Percentiles rank a stretch among this genome's conserved stretches.
Conservation (phyloP, 2,888 invertebrate genomes). For the Meiosimyza platycephala region DNA sequence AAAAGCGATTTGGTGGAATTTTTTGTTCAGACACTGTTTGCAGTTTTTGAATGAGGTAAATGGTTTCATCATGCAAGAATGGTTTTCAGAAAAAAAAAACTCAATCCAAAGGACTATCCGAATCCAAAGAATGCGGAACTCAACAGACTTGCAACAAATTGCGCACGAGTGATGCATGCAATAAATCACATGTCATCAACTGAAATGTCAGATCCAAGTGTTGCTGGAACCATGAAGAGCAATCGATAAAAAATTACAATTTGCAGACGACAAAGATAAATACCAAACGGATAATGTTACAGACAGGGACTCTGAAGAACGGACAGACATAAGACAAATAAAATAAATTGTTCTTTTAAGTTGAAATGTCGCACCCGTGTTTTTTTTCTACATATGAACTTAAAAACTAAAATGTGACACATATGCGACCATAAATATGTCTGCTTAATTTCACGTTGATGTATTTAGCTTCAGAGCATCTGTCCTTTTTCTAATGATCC, state of each 20-base stretch:
- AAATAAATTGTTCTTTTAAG: slow-evolving; percentile 36
- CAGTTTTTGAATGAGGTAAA: background rate
- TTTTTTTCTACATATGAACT: background rate
- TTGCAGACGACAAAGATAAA: slow-evolving; percentile 23
- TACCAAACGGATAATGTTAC: slow-evolving; percentile 46
- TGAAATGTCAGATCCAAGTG: slow-evolving; percentile 32
- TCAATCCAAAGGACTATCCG: slow-evolving; percentile 8
- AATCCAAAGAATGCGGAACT: slow-evolving; percentile 15
- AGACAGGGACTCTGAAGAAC: slow-evolving; percentile 7
- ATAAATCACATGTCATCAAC: slow-evolving; percentile 59
- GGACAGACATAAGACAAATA: slow-evolving; percentile 9
- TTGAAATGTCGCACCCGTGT: slow-evolving; percentile 31
- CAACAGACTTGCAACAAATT: slow-evolving; percentile 33
- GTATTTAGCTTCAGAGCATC: slow-evolving; percentile 8
- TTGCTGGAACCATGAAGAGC: slow-evolving; percentile 42
- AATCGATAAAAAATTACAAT: slow-evolving; percentile 61
- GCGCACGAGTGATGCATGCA: slow-evolving; percentile 51
- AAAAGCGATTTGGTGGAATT: no score
- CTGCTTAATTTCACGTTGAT: slow-evolving; percentile 6
- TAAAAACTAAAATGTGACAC: slow-evolving; percentile 5
- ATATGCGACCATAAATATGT: slow-evolving; percentile 4
- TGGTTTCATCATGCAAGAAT: no score
- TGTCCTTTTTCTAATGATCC: no score
- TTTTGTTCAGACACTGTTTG: no score
- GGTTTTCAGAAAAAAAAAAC: slow-evolving; percentile 20